Conservation (phyloP, 2,888 invertebrate species). For the Drosophila siamana region DNA sequence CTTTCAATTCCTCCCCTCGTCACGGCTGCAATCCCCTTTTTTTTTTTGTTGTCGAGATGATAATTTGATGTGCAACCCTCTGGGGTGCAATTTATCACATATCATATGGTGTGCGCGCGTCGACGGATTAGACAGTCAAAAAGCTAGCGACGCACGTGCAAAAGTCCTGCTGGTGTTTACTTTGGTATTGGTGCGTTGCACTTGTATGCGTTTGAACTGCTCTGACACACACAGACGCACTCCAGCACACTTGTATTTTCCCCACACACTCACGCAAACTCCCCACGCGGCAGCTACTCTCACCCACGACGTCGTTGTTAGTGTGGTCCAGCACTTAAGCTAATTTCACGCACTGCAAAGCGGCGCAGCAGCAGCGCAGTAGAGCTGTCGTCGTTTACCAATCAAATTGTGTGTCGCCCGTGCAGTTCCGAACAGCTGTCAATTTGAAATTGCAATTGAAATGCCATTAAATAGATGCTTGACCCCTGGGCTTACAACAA, state of each 20-base stretch:
- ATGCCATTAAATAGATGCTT: conserved; percentile 53
- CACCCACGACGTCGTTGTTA: background rate
- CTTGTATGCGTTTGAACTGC: conserved; percentile 28
- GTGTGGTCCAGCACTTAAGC: conserved; percentile 65
- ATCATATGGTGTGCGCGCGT: conserved; percentile 53
- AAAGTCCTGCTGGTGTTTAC: conserved; percentile 1
- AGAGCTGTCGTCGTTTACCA: conserved; percentile 32
- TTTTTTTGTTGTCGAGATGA: conserved; percentile 30
- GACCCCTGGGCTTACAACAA: background rate
- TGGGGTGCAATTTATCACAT: conserved; percentile 85
- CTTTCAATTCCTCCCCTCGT: too few species aligned
- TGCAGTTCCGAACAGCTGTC: conserved; percentile 67
- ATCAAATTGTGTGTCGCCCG: conserved; percentile 44
- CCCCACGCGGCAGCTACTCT: background rate
- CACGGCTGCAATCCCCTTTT: background rate
- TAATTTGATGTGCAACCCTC: conserved; percentile 82
- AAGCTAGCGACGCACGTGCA: conserved; percentile 76
- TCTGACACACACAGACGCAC: background rate
- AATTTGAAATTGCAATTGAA: conserved; percentile 58
- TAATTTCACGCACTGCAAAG: conserved; percentile 82
- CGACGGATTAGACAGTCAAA: conserved; percentile 83
- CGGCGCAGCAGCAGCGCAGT: conserved; percentile 49
- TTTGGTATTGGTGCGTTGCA: conserved; percentile 17
- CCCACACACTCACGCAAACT: background rate
- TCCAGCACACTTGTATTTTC: background rate